Evolutionary conservation across 2,888 invertebrate species (phyloP).

Genomic region (Malacosoma neustria): DNA sequence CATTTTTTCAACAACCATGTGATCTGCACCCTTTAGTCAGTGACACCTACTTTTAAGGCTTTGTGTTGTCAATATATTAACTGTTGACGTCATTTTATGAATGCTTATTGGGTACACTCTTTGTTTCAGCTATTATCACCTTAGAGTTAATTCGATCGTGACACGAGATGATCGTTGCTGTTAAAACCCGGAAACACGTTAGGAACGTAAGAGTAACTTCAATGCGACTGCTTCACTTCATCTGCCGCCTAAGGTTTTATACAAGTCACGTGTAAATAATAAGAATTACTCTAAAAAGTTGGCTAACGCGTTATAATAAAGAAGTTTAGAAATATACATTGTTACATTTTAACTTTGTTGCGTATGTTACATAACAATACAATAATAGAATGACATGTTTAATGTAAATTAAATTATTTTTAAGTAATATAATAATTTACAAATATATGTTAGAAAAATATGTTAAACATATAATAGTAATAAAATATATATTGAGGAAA

Average conservation of each 20-base stretch:
- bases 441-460: no score
- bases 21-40: slow-evolving; percentile 19
- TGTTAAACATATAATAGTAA: no score
- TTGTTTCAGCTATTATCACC: slow-evolving; percentile 35
- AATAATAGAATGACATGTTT: no score
- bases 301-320: slow-evolving; percentile 24
- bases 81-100: slow-evolving; percentile 17
- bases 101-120: slow-evolving; percentile 24
- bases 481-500: no score
- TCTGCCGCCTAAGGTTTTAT: slow-evolving; percentile 33
- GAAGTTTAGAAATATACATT: no score
- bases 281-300: slow-evolving; percentile 20
- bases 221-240: slow-evolving; percentile 29
- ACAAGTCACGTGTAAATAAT: slow-evolving; percentile 41
- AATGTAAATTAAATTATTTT: no score
- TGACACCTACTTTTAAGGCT: slow-evolving; percentile 15
- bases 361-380: no score
- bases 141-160: slow-evolving; percentile 24
- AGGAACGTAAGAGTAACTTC: slow-evolving; percentile 18
- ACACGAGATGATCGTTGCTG: slow-evolving; percentile 21
- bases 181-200: slow-evolving; percentile 21
- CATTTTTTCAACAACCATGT: slow-evolving; percentile 34
- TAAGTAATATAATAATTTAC: no score
- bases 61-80: slow-evolving; percentile 16
- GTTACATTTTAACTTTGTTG: no score